phyloP scores from a whole-genome alignment of 2,888 invertebrate genomes.

The Rhogogaster chlorosoma region DNA sequence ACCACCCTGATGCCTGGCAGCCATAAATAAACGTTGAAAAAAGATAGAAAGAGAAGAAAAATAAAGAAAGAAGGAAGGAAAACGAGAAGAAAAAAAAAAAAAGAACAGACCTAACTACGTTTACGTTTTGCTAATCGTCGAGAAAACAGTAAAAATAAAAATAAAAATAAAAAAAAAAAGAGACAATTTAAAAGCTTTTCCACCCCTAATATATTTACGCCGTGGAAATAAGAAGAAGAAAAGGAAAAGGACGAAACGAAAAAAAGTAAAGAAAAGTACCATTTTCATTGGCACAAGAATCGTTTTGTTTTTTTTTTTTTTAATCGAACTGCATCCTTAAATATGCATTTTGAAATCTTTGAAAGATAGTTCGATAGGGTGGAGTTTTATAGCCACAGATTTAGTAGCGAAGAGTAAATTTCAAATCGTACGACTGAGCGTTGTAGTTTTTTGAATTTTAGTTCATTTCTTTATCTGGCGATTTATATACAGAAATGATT shows the following conservation, averaged over 20 bases:
- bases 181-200: not conserved
- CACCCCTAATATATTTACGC: not conserved
- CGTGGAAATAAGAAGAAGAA: not conserved
- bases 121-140: conserved; percentile 11
- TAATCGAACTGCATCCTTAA: not conserved
- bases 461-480: not conserved
- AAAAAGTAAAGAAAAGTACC: not conserved
- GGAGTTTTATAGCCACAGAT: not conserved
- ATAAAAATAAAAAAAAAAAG: not conserved
- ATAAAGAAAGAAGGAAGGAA: not conserved
- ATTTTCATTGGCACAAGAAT: not conserved
- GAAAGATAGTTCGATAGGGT: not conserved
- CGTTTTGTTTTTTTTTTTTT: too few relatives aligned
- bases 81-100: not conserved
- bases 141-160: not conserved
- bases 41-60: not conserved
- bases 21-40: not conserved
- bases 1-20: not conserved
- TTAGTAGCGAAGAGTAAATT: not conserved
- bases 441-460: not conserved
- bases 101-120: not conserved
- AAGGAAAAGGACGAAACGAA: not conserved
- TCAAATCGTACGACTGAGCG: not conserved
- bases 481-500: not conserved
- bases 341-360: conserved; percentile 17